Evolutionary conservation across 2,113 vertebrate genomes (phyloP), one percentile per base, ranked within the genome.

Genomic region (Pelobates fuscus): DNA sequence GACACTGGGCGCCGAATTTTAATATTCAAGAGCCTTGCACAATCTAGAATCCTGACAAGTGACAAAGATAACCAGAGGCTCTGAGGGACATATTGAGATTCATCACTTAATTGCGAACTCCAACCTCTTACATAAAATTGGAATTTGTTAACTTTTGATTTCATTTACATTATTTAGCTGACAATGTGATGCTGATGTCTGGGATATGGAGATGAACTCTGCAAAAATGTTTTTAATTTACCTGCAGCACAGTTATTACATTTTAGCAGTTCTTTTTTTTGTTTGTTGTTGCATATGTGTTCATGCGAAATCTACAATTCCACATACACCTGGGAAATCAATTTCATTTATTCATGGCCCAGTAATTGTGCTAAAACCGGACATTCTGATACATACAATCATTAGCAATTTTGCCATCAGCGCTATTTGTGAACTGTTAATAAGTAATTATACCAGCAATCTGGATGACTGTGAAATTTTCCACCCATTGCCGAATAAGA

Each of bases 91-190:
- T n/a, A 63, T 63, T 59, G 62, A 18, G n/a, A 66, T 74, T 74
- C 49, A 66, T 66, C 49, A 44, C 62, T 58, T 74, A 66, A 74
- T 58, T 74, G 52, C 30, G 6, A 58, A 57, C 29, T 58, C 25
- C 62, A 74, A 37, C 62, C 30, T 74, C 30, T 74, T 57, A 66
- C 59, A 74, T 24, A 66, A 74, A 74, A 72, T 44, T 46, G 29
- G 58, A 62, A 29, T 63, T 43, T 57, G 57, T 57, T 74, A 37
- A 64, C 49, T 25, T 74, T 43, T 52, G 43, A 29, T 71, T 71
- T 62, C 37, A 70, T 70, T 60, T 70, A 59, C 68, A 59, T 59
- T 37, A 37, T 54, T 63, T 72, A 63, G 18, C 46, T 61, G 37
- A 49, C 44, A 32, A 29, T 71, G 57, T 44, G 23, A 71, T 18